A percentile compares a stretch with the other conserved stretches of the same genome.
These are phyloP conservation scores for Sphyrna mokarran DNA, from an alignment of 2,113 vertebrate genomes.

Conservation along the genomic window DNA sequence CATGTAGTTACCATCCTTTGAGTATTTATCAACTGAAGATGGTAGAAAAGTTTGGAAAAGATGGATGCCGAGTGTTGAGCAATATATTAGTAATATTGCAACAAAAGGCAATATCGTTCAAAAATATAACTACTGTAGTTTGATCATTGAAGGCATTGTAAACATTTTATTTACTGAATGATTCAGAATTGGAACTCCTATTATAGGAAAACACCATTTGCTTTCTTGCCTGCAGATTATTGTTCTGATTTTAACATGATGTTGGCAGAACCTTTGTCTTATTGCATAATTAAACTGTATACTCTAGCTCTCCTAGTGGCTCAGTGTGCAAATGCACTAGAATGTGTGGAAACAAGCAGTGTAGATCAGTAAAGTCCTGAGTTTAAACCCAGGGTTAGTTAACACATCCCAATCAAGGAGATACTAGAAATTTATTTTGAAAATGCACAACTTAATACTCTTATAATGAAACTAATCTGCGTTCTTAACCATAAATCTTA, in stretches of 20 bases:
- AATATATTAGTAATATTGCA: neutral
- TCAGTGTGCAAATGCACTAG: neutral
- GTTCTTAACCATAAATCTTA: neutral
- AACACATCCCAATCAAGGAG: neutral
- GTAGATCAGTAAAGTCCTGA: neutral
- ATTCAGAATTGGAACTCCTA: neutral
- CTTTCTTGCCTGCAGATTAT: neutral
- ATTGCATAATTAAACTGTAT: neutral
- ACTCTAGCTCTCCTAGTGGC: neutral
- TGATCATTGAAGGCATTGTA: neutral
- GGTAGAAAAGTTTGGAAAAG: neutral
- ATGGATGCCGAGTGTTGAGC: neutral
- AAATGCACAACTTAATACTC: neutral
- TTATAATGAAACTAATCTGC: neutral
- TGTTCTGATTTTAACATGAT: neutral
- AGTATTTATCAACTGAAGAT: neutral
- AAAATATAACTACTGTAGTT: neutral
- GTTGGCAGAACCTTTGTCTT: neutral
- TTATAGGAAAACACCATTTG: neutral
- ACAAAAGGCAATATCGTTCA: neutral
- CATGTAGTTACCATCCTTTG: neutral
- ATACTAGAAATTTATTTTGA: neutral
- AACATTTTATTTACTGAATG: neutral
- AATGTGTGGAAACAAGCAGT: neutral
- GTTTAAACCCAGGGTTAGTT: neutral